A percentile compares a stretch with the other conserved stretches of the same genome.
Evolutionary conservation across 1,140 invertebrate genomes (phyloP).

Genomic region (Zaprionus lachaisei): DNA sequence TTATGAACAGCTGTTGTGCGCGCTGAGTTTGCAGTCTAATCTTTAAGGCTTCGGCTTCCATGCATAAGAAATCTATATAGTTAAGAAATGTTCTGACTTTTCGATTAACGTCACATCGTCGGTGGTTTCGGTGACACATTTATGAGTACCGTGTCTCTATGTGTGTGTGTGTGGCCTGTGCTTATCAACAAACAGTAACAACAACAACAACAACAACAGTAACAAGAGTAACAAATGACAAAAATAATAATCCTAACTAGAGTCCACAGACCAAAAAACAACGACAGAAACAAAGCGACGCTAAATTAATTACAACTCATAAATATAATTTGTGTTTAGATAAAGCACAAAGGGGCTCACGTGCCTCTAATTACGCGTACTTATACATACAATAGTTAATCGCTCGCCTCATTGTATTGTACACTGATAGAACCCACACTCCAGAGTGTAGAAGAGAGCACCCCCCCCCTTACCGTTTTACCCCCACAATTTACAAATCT

Average conservation of each 20-base stretch:
- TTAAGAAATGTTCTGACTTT: conserved; percentile 24
- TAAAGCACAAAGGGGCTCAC: conserved; percentile 47
- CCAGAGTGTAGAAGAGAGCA: not conserved
- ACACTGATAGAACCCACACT: not conserved
- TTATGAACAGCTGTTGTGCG: conserved; percentile 19
- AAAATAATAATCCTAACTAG: conserved; percentile 35
- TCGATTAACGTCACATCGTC: conserved; percentile 44
- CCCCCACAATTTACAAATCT: conserved; percentile 52
- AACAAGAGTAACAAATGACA: not conserved
- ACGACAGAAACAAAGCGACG: conserved; percentile 18
- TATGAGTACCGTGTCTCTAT: conserved; percentile 31
- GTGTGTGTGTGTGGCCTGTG: conserved; percentile 7
- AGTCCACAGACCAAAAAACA: conserved; percentile 10
- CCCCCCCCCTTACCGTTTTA: not conserved
- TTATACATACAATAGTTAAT: conserved; percentile 43
- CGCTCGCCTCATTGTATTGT: not conserved
- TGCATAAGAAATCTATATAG: conserved; percentile 8
- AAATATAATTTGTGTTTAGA: conserved; percentile 60
- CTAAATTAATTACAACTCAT: conserved; percentile 64
- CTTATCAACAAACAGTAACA: conserved; percentile 53
- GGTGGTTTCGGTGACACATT: conserved; percentile 68
- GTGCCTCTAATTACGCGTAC: conserved; percentile 65
- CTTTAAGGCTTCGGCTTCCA: not conserved
- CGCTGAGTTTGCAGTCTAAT: conserved; percentile 4
- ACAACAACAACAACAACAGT: conserved; percentile 13